A percentile compares a stretch with the other conserved stretches of the same genome.
These are phyloP conservation scores for Haliaeetus leucogaster DNA, from an alignment of 2,113 vertebrate genomes.

Conservation along the genomic window DNA sequence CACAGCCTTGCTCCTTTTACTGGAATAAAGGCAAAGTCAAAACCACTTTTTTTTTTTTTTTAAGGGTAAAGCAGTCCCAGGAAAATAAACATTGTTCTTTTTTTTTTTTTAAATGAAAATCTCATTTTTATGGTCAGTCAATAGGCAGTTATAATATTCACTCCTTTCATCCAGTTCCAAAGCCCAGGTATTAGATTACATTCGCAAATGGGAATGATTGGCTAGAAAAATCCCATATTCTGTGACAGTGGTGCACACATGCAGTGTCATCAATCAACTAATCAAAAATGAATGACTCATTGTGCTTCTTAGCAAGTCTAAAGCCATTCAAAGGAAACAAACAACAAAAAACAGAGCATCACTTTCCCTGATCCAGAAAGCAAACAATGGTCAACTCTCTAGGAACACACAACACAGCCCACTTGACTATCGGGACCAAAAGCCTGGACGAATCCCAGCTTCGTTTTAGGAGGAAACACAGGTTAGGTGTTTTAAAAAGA, in stretches of 20 bases:
- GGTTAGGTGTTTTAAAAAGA: neutral
- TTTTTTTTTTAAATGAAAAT: neutral
- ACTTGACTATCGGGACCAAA: neutral
- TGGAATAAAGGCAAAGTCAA: neutral
- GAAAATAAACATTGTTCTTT: neutral
- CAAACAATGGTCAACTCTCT: neutral
- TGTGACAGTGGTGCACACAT: neutral
- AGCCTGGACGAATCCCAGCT: neutral
- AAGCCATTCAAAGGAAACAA: conserved; percentile 22
- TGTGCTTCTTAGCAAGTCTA: neutral
- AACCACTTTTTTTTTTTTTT: neutral
- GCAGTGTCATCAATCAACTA: conserved; percentile 22
- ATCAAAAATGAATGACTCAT: conserved; percentile 35
- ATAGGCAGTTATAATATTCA: neutral
- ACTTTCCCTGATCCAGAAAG: neutral
- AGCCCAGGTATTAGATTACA: neutral
- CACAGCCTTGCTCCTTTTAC: neutral
- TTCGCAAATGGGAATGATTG: neutral
- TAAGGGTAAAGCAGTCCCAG: neutral
- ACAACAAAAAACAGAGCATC: conserved; percentile 10
- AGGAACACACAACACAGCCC: neutral
- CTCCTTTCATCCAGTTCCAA: neutral
- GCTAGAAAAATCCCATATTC: neutral
- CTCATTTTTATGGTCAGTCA: neutral
- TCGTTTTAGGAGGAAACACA: neutral